Conservation (phyloP, 1,140 invertebrate genomes). For the Drosophila lacertosa region DNA sequence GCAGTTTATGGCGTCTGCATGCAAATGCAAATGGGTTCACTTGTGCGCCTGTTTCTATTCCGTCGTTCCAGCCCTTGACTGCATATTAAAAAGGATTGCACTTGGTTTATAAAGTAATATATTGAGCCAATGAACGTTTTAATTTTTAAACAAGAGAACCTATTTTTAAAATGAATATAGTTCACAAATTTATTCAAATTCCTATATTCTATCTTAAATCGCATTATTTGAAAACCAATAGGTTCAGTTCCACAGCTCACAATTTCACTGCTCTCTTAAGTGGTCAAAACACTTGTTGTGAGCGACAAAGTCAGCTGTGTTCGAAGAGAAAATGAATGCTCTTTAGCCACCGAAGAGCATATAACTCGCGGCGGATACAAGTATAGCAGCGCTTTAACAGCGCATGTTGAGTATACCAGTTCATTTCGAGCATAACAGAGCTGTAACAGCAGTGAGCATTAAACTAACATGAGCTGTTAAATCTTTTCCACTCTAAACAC, state of each 20-base stretch:
- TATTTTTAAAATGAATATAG: too few relatives aligned
- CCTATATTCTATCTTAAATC: too few relatives aligned
- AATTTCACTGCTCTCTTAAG: conserved; percentile 16
- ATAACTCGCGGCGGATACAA: not conserved
- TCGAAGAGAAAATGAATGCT: not conserved
- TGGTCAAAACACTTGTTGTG: conserved; percentile 64
- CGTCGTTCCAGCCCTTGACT: conserved; percentile 25
- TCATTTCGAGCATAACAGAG: conserved; percentile 18
- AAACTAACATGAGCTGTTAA: conserved; percentile 1
- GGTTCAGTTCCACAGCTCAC: not conserved
- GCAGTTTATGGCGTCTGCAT: conserved; percentile 74
- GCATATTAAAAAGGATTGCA: too few relatives aligned
- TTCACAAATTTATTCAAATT: not conserved
- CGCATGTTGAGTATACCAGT: conserved; percentile 9
- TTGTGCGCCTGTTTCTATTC: conserved; percentile 57
- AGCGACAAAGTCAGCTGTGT: conserved; percentile 20
- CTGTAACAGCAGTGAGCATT: not conserved
- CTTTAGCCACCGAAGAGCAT: conserved; percentile 3
- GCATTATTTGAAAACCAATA: too few relatives aligned
- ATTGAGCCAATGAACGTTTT: too few relatives aligned
- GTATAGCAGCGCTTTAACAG: conserved; percentile 9
- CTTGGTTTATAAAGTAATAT: too few relatives aligned
- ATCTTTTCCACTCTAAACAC: conserved; percentile 37
- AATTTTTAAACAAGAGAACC: too few relatives aligned
- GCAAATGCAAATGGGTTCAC: conserved; percentile 69